Evolutionary conservation across 2,797 vertebrate genomes (phyloP), one percentile per base, ranked within the genome.

Genomic region (Thalassophryne amazonica): DNA sequence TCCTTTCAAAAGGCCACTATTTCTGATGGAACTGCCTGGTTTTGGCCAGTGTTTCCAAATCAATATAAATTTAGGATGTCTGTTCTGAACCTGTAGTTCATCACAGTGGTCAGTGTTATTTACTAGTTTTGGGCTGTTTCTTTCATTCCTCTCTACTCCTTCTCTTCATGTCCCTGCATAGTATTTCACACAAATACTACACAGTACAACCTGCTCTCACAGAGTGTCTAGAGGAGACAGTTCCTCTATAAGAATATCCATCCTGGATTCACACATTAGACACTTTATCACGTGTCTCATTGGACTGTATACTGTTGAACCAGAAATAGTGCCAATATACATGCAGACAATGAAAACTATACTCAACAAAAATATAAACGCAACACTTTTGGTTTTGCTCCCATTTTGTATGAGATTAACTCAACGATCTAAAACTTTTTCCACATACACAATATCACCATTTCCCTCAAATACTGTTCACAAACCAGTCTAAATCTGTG

Each of bases 1-100:
- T 76, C 34, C 11, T n/a, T 28, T 35, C 12, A 23, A 43, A 41
- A 42, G 50, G 60, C 25, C 55, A 60, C 11, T 12, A 23, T 28
- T 56, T 65, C 41, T 47, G 27, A 58, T 62, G 50, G 48, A 50
- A 18, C 34, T 2, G 30, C 60, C 49, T 52, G 39, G 36, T 56
- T 62, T 34, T 3, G 28, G 43, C 27, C 15, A 12, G 41, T 39
- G 50, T 23, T 22, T 59, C 43, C 29, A 46, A 77, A 80, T 80
- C 75, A 72, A 76, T 81, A 82, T 32, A 62, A 50, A 73, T 82
- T 60, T 60, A 61, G 41, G 60, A 55, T 61, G 65, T 59, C n/a
- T 6, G 35, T 8, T 34, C 43, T 47, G 39, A 36, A 51, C 30
- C 43, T 47, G 43, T 38, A 66, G 60, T 64, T 77, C 63, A 80